A percentile compares a stretch with the other conserved stretches of the same genome.
These are phyloP conservation scores for Lasioglossum oenotherae DNA, from an alignment of 2,888 invertebrate species.

Conservation along the genomic window DNA sequence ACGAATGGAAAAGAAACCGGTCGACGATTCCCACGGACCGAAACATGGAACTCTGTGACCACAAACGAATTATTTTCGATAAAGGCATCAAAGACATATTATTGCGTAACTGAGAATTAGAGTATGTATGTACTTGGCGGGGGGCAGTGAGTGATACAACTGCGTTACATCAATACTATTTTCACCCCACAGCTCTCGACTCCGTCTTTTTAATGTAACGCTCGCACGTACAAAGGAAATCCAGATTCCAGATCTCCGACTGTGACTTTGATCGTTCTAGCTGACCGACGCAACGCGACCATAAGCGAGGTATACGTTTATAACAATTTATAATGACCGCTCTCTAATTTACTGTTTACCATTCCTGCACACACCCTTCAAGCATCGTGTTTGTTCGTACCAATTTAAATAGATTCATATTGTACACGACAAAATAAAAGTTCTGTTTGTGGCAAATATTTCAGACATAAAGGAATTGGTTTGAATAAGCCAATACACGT, in stretches of 20 bases:
- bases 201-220: not conserved
- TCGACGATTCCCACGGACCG: not conserved
- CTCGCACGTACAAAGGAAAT: not conserved
- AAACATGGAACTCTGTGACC: not conserved
- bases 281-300: not conserved
- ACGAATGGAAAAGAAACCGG: not conserved
- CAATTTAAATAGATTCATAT: not conserved
- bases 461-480: not conserved
- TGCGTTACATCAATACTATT: not conserved
- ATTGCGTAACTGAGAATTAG: not conserved
- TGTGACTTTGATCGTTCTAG: not conserved
- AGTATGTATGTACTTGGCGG: not conserved
- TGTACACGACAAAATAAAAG: not conserved
- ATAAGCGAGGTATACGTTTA: not conserved
- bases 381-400: not conserved
- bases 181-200: not conserved
- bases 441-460: not conserved
- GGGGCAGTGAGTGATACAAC: not conserved
- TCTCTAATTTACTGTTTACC: not conserved
- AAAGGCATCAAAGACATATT: not conserved
- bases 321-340: not conserved
- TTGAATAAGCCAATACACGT: not conserved
- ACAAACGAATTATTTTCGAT: not conserved
- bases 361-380: not conserved
- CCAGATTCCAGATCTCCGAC: slow-evolving; percentile 2